Evolutionary conservation across 2,888 invertebrate genomes (phyloP), one percentile per base, ranked within the genome.

Genomic region (Augochlorella aurata): DNA sequence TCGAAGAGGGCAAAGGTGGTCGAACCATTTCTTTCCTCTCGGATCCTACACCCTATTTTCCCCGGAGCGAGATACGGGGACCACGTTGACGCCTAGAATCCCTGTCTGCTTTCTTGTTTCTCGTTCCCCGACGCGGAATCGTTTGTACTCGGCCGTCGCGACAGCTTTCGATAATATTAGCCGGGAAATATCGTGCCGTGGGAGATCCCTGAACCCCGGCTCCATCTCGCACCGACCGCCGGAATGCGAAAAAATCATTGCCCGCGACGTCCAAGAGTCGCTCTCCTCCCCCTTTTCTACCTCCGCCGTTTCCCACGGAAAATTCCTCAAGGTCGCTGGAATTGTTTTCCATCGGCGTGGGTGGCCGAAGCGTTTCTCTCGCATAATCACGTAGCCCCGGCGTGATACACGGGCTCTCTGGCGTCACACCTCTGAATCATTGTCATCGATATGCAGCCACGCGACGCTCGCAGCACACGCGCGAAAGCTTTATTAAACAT

Each of bases 371-470:
- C 38, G 38, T 38, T 38, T 74, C 78, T 69, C 58, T 61, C 52
- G 73, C 65, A 79, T 73, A 69, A 81, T 77, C 83, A 77, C 79
- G 79, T 77, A 73, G 58, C 45, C 9, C 18, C 24, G 18, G 63
- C 74, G 70, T 49, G 58, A 58, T 66, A 75, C 69, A 16, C 54
- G 50, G 68, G 29, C 2, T 29, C 29, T 63, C 52, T 7, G 69
- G 54, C 68, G 74, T 75, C 63, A 52, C 44, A 67, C 54, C 79
- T 85, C 79, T 86, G 85, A 88, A 88, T 89, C 85, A 89, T 84
- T 84, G 88, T 87, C 83, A 87, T 89, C 90, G 87, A 89, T 87
- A 88, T 77, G 84, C 84, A 80, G 76, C 79, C 85, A 84, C 86
- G 84, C 86, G 86, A 77, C 80, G 82, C 67, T 74, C 80, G 16